phyloP scores from a whole-genome alignment of 2,797 vertebrate genomes.

The Parotocinclus haroldoi region DNA sequence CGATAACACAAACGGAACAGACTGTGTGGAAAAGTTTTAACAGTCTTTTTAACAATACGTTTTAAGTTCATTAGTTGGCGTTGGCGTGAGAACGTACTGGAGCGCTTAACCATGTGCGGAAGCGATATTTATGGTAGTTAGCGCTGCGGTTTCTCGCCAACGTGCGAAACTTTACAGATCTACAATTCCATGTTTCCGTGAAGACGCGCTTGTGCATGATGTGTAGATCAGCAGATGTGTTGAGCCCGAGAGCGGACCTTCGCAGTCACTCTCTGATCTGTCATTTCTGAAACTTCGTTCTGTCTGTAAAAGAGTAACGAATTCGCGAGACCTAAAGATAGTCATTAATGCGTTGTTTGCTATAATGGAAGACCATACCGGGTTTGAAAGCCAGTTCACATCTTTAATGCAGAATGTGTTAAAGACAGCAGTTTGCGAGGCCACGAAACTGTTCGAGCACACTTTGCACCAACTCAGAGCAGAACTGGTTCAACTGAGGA shows the following conservation, averaged over 20 bases:
- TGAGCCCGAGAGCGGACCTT: constrained; percentile 10
- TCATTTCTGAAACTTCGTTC: constrained; percentile 4
- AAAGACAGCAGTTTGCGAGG: constrained; percentile 61
- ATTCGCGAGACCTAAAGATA: background rate
- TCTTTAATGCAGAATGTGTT: constrained; percentile 67
- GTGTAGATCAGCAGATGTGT: background rate
- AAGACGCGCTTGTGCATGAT: background rate
- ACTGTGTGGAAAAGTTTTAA: no score
- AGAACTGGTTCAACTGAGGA: constrained; percentile 60
- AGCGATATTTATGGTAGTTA: constrained; percentile 2
- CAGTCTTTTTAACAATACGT: no score
- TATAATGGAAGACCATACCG: constrained; percentile 56
- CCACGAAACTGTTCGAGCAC: constrained; percentile 70
- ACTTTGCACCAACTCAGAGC: constrained; percentile 66
- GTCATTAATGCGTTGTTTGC: no score
- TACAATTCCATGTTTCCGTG: background rate
- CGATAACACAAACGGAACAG: no score
- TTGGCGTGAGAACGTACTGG: background rate
- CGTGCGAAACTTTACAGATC: constrained; percentile 13
- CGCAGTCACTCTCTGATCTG: background rate
- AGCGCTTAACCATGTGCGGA: constrained; percentile 10
- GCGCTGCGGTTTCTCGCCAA: background rate
- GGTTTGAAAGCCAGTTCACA: constrained; percentile 64
- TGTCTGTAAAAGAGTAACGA: background rate
- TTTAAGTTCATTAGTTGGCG: background rate